phyloP scores from a whole-genome alignment of 2,113 vertebrate genomes.

The Scophthalmus maximus region DNA sequence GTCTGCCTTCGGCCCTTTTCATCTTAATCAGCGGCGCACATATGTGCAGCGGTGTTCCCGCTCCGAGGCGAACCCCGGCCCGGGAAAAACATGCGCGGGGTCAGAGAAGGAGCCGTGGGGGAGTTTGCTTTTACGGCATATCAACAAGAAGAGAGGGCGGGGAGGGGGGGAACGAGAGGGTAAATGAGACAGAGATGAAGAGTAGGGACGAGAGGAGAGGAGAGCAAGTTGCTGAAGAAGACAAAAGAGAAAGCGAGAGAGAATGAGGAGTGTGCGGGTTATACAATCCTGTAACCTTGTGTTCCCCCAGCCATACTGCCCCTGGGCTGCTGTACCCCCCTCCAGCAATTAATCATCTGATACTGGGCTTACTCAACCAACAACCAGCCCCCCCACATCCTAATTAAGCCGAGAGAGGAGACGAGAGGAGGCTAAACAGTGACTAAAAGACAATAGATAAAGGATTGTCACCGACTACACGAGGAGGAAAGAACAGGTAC shows the following conservation, averaged over 20 bases:
- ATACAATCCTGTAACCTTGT: slow-evolving; percentile 79
- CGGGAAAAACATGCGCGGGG: slow-evolving; percentile 51
- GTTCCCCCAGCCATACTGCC: slow-evolving; percentile 72
- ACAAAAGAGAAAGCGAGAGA: slow-evolving; percentile 43
- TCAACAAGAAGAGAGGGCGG: slow-evolving; percentile 67
- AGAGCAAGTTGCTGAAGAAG: slow-evolving; percentile 48
- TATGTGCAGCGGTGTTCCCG: slow-evolving; percentile 54
- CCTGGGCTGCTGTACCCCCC: slow-evolving; percentile 75
- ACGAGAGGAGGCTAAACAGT: background rate
- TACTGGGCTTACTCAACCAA: slow-evolving; percentile 83
- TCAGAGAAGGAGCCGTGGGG: slow-evolving; percentile 54
- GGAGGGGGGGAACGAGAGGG: slow-evolving; percentile 47
- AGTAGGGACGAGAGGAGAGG: slow-evolving; percentile 28
- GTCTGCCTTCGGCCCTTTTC: slow-evolving; percentile 61
- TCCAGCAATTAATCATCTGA: slow-evolving; percentile 86
- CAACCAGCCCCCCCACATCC: slow-evolving; percentile 79
- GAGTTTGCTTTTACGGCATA: slow-evolving; percentile 65
- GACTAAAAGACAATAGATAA: slow-evolving; percentile 30
- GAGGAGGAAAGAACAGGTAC: slow-evolving; percentile 29
- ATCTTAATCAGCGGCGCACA: slow-evolving; percentile 77
- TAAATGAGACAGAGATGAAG: slow-evolving; percentile 76
- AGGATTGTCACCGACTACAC: slow-evolving; percentile 32
- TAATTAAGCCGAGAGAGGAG: slow-evolving; percentile 76
- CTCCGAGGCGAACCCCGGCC: slow-evolving; percentile 39
- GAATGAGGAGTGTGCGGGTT: slow-evolving; percentile 20